Evolutionary conservation across 2,113 vertebrate genomes (phyloP).

Genomic region (Phylloscopus trochiloides): DNA sequence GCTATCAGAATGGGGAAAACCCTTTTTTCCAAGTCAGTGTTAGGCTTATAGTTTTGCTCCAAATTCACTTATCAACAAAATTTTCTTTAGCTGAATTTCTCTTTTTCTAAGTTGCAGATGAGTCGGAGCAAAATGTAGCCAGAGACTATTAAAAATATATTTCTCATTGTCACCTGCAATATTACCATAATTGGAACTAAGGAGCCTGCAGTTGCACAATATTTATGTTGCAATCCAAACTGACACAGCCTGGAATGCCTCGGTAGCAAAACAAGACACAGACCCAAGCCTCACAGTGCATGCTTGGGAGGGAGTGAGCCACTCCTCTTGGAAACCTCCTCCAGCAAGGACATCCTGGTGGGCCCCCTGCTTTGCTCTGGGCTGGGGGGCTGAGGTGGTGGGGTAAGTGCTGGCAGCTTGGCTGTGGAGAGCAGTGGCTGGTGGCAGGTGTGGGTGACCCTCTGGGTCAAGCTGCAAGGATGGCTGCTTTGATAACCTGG

Average conservation of each 20-base stretch:
- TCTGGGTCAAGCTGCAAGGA: background rate
- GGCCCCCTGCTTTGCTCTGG: fast-evolving
- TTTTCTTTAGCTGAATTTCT: background rate
- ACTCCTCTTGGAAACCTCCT: background rate
- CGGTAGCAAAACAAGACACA: background rate
- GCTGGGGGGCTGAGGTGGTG: fast-evolving
- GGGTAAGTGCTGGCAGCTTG: background rate
- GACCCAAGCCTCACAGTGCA: background rate
- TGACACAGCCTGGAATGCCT: conserved; percentile 7
- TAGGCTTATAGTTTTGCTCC: background rate
- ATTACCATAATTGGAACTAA: conserved; percentile 42
- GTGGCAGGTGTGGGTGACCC: fast-evolving
- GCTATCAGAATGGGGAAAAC: background rate
- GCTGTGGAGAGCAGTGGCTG: background rate
- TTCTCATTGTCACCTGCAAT: conserved; percentile 25
- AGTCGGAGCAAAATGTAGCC: background rate
- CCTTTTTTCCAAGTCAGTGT: background rate
- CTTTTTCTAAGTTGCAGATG: background rate
- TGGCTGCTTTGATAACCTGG: background rate
- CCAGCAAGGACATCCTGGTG: no score
- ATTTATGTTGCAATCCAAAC: conserved; percentile 53
- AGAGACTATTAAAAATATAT: background rate
- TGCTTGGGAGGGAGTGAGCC: background rate
- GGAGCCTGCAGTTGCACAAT: conserved; percentile 1
- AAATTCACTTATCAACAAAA: background rate